A percentile compares a stretch with the other conserved stretches of the same genome.
These are phyloP conservation scores for Oreonectes daqikongensis DNA, from an alignment of 2,797 vertebrate species.

Conservation along the genomic window DNA sequence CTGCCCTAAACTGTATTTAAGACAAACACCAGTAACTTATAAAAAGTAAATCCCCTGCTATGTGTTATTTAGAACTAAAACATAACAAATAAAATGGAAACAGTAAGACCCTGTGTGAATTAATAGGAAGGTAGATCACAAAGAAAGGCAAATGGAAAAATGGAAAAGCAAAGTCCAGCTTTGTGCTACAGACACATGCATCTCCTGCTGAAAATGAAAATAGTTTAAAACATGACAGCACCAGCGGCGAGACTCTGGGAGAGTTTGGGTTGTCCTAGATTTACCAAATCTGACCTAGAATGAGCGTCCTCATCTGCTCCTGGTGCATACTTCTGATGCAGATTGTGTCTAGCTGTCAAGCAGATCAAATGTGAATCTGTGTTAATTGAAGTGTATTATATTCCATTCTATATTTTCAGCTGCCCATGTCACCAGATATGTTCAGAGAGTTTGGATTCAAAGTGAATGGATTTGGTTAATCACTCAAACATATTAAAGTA, in stretches of 20 bases:
- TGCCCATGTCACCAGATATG: background rate
- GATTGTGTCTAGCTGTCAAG: constrained; percentile 69
- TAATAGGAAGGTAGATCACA: background rate
- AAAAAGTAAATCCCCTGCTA: background rate
- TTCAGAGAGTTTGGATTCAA: background rate
- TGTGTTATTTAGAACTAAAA: background rate
- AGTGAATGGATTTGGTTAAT: background rate
- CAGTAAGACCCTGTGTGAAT: background rate
- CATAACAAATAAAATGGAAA: background rate
- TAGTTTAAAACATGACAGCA: constrained; percentile 78
- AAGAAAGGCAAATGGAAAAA: constrained; percentile 7
- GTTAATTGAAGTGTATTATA: constrained; percentile 78
- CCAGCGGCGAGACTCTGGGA: constrained; percentile 75
- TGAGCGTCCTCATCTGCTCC: constrained; percentile 42
- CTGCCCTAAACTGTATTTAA: background rate
- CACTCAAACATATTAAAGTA: background rate
- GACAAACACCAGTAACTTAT: background rate
- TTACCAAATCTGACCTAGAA: constrained; percentile 58
- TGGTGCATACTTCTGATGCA: constrained; percentile 23
- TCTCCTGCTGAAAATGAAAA: constrained; percentile 67
- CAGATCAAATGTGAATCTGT: constrained; percentile 80
- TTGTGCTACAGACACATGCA: constrained; percentile 25
- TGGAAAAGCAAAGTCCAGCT: background rate
- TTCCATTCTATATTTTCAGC: constrained; percentile 74
- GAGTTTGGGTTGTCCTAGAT: constrained; percentile 56